A percentile compares a stretch with the other conserved stretches of the same genome.
These are phyloP conservation scores for Erebia aethiops DNA, from an alignment of 2,888 invertebrate species.

Conservation along the genomic window DNA sequence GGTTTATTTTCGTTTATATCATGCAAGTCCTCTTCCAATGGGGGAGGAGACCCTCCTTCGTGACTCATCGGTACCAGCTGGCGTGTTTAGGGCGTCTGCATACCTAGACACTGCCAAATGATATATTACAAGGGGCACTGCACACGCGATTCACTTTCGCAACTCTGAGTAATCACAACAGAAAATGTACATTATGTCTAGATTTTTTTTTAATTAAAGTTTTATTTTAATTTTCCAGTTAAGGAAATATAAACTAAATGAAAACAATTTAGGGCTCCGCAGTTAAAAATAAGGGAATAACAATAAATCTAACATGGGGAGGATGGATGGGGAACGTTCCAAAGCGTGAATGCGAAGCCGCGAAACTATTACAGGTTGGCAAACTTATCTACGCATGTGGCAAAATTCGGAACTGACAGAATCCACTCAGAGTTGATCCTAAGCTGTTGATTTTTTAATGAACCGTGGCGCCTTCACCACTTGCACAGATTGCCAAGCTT, in stretches of 20 bases:
- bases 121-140: constrained; percentile 38
- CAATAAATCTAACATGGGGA: too few species aligned
- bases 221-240: neutral
- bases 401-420: too few species aligned
- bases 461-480: too few species aligned
- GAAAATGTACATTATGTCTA: neutral
- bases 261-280: neutral
- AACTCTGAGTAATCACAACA: constrained; percentile 31
- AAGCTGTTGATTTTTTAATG: too few species aligned
- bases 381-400: too few species aligned
- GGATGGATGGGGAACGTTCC: too few species aligned
- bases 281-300: too few species aligned
- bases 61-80: constrained; percentile 43
- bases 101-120: constrained; percentile 40
- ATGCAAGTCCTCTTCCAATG: constrained; percentile 26
- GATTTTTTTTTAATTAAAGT: neutral
- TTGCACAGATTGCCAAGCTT: too few species aligned
- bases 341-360: too few species aligned
- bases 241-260: neutral
- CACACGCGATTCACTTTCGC: constrained; percentile 39
- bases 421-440: too few species aligned
- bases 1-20: constrained; percentile 30
- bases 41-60: constrained; percentile 41
- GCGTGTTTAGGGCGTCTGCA: constrained; percentile 39
- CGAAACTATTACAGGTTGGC: too few species aligned